Percentiles rank a stretch among this genome's conserved stretches.
phyloP scores from a whole-genome alignment of 2,113 vertebrate species.

The Platichthys stellatus region DNA sequence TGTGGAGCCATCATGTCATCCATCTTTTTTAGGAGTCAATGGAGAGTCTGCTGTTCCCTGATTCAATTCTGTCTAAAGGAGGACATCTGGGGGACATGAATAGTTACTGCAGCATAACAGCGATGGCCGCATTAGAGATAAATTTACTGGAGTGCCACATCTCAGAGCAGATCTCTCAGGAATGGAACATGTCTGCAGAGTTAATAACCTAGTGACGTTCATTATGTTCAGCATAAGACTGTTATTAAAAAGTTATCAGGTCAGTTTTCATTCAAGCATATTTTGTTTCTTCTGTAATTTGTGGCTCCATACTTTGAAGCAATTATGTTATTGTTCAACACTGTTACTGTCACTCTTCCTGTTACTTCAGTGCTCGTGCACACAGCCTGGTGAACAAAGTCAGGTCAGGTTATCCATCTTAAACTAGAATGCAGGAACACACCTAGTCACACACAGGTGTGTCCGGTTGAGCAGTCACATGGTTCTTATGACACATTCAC shows the following conservation, averaged over 20 bases:
- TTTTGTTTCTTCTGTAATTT: neutral
- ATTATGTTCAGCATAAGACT: neutral
- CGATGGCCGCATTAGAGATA: neutral
- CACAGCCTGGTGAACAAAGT: neutral
- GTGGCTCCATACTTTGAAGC: neutral
- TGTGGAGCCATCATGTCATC: neutral
- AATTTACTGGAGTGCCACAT: neutral
- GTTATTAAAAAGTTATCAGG: neutral
- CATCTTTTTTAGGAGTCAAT: neutral
- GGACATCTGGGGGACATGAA: slow-evolving; percentile 61
- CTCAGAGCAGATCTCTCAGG: neutral
- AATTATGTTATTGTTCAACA: neutral
- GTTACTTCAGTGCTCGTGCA: neutral
- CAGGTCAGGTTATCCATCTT: neutral
- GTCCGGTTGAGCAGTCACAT: neutral
- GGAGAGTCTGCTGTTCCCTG: neutral
- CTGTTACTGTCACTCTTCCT: neutral
- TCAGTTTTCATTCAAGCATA: neutral
- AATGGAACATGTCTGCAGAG: neutral
- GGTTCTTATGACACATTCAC: slow-evolving; percentile 4
- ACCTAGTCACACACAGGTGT: slow-evolving; percentile 40
- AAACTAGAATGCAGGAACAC: slow-evolving; percentile 23
- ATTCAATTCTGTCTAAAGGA: slow-evolving; percentile 27
- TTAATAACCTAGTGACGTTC: no score
- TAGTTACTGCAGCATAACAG: slow-evolving; percentile 48